Conservation (phyloP, 2,113 vertebrate species). For the Pseudois nayaur region DNA sequence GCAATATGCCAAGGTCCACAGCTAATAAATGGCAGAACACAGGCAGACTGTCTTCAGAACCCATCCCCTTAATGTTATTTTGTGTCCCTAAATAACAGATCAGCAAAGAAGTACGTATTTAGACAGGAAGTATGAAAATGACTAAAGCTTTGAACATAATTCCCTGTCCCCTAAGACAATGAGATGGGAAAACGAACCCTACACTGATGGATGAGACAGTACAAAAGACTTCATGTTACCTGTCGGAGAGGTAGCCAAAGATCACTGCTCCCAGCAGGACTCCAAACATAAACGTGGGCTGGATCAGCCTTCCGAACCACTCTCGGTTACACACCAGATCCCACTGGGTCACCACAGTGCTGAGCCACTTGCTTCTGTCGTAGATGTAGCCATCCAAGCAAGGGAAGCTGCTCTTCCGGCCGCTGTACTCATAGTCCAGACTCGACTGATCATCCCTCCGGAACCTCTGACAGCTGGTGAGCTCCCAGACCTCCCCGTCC, state of each 20-base stretch:
- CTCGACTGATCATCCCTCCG: conserved; percentile 70
- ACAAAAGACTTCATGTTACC: conserved; percentile 78
- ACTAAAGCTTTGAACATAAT: background rate
- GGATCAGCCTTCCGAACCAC: conserved; percentile 91
- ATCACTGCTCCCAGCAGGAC: conserved; percentile 90
- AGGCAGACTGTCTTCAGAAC: background rate
- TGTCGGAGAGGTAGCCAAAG: conserved; percentile 94
- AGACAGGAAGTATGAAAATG: background rate
- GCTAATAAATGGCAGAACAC: background rate
- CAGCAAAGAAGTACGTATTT: background rate
- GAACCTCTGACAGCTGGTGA: conserved; percentile 84
- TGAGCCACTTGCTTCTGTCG: conserved; percentile 85
- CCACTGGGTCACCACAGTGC: conserved; percentile 91
- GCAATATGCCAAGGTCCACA: background rate
- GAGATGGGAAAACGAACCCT: background rate
- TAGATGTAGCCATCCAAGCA: conserved; percentile 87
- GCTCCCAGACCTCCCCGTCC: conserved; percentile 91
- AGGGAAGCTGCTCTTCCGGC: conserved; percentile 81
- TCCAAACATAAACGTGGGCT: conserved; percentile 94
- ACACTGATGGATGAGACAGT: background rate
- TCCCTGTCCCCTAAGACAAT: background rate
- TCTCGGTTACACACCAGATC: conserved; percentile 91
- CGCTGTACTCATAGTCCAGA: conserved; percentile 82
- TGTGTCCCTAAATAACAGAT: background rate
- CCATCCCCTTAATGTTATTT: background rate